Base-by-base conservation (phyloP, 1,140 invertebrate genomes). In the Orius insidiosus region DNA sequence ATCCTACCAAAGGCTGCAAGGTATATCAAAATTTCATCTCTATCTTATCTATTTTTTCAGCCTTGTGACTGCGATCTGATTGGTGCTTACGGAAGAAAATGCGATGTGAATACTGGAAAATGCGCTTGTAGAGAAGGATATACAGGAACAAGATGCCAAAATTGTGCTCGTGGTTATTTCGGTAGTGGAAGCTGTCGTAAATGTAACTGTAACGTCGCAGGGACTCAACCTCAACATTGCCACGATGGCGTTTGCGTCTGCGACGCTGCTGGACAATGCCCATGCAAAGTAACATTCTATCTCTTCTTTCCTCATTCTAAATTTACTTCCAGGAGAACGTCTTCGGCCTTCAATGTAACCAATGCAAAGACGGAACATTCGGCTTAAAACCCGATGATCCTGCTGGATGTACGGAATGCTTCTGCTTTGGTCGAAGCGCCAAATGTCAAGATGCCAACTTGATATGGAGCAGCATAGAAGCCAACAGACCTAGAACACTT, bases 231-330 rank as follows among this genome's bases (percentile, higher is more conserved):
- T 1, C 63, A 63, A 2, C 63, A 69, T 16, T 83, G 80, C 54
- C 60, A 66, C 10, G 59, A 65, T 34, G 71, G 70, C 10, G 58
- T n/a, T n/a, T n/a, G n/a, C n/a, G n/a, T n/a, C n/a, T n/a, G 82
- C 54, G 70, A 81, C 52, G 67, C 76, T 1, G 69, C 68, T 48
- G 90, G 90, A 11, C 72, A 81, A 53, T 97, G 92, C 64, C 75
- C 74, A 7, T 97, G 90, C 66, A 88, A 87, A 65, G 77, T 80
- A 53, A n/a, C n/a, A n/a, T n/a, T n/a, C n/a, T n/a, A n/a, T n/a
- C n/a, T n/a, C n/a, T n/a, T n/a, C 18, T 48, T 8, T 44, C 19
- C 19, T 7, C n/a, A 15, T 36, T 51, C 47, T 45, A 39, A 43
- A 49, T 47, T 47, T 36, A 49, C 55, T 62, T 58, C 2, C 55